Percentiles rank a stretch among this genome's conserved stretches.
phyloP scores from a whole-genome alignment of 1,140 invertebrate species.

The Anastatus disparis region DNA sequence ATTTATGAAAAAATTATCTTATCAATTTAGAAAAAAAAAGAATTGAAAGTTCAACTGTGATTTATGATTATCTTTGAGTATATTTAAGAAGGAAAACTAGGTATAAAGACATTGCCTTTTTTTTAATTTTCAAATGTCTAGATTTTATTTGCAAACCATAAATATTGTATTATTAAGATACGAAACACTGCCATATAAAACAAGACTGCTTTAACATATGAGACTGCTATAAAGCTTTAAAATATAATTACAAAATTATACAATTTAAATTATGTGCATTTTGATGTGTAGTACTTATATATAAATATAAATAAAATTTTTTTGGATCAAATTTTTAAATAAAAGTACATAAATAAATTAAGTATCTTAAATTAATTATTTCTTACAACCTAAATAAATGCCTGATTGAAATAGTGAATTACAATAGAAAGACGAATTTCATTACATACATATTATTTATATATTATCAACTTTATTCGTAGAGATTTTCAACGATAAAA shows the following conservation, averaged over 20 bases:
- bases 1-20: no score
- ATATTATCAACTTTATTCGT: no score
- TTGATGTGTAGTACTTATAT: slow-evolving; percentile 37
- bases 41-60: no score
- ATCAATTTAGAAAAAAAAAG: no score
- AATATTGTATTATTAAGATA: slow-evolving; percentile 18
- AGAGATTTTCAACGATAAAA: no score
- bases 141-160: slow-evolving; percentile 16
- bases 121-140: slow-evolving; percentile 16
- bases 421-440: no score
- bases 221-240: slow-evolving; percentile 24
- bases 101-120: no score
- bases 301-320: slow-evolving; percentile 46
- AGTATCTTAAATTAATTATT: slow-evolving; percentile 20
- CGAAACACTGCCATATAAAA: slow-evolving; percentile 16
- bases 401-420: no score
- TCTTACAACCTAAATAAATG: slow-evolving; percentile 1
- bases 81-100: no score
- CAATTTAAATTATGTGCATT: slow-evolving; percentile 23
- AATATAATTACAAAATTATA: slow-evolving; percentile 34
- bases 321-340: slow-evolving; percentile 47
- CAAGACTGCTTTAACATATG: slow-evolving; percentile 11
- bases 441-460: no score
- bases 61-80: no score
- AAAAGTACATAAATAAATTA: slow-evolving; percentile 36